These are phyloP conservation scores for Perodicticus potto DNA, from an alignment of 2,797 vertebrate species.

Conservation along the genomic window DNA sequence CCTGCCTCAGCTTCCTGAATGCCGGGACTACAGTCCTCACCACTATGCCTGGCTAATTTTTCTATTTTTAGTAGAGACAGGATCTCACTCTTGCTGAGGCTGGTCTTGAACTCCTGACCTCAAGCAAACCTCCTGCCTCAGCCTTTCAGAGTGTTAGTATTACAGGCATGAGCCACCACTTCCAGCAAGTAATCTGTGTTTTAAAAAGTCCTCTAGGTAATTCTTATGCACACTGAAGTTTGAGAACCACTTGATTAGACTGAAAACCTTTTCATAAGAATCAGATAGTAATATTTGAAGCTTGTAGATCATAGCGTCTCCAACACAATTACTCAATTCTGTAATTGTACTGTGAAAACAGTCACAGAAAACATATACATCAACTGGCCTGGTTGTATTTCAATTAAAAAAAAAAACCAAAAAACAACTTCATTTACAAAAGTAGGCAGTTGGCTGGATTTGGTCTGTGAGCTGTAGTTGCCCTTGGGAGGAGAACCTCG, in stretches of 20 bases:
- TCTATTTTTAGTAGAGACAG: neutral
- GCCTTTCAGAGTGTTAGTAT: neutral
- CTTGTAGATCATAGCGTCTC: neutral
- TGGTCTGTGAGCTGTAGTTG: neutral
- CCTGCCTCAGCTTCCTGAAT: neutral
- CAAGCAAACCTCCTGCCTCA: neutral
- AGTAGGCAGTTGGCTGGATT: neutral
- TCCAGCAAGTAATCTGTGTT: neutral
- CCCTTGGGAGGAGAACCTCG: neutral
- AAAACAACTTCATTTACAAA: conserved; percentile 28
- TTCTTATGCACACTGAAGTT: neutral
- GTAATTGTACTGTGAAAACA: neutral
- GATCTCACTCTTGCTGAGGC: neutral
- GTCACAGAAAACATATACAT: neutral
- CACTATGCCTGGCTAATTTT: neutral
- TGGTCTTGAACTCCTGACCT: neutral
- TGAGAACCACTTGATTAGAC: neutral
- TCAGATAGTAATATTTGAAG: conserved; percentile 31
- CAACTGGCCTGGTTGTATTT: neutral
- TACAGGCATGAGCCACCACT: neutral
- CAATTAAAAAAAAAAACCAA: neutral
- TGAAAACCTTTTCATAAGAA: neutral
- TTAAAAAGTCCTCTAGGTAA: neutral
- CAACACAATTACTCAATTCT: neutral
- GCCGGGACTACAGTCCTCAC: neutral